Percentiles rank a stretch among this genome's conserved stretches.
These are phyloP conservation scores for Metallyticus violacea DNA, from an alignment of 2,888 invertebrate species.

Conservation along the genomic window DNA sequence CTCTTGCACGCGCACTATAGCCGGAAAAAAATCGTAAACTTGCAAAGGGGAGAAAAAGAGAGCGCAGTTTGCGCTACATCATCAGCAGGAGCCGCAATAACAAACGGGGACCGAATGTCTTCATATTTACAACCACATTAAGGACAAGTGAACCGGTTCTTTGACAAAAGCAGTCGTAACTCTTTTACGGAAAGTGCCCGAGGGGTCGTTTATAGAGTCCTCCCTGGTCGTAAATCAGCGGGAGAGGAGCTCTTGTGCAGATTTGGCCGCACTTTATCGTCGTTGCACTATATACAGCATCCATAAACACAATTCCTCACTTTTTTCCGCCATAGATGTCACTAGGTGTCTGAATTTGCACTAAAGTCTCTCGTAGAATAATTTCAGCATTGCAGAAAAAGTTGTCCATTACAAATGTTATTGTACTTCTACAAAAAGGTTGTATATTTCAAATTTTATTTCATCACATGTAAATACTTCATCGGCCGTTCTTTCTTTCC, in stretches of 20 bases:
- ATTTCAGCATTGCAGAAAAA: neutral
- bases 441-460: too few relatives aligned
- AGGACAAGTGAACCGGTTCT: neutral
- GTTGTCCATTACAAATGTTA: too few relatives aligned
- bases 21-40: neutral
- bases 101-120: neutral
- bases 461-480: too few relatives aligned
- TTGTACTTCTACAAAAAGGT: too few relatives aligned
- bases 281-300: neutral
- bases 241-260: neutral
- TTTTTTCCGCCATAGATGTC: neutral
- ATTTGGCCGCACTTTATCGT: neutral
- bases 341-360: neutral
- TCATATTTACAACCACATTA: neutral
- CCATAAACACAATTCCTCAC: neutral
- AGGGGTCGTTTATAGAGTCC: neutral
- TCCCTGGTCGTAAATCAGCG: neutral
- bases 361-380: neutral
- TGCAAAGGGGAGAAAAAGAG: neutral
- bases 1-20: neutral
- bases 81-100: neutral
- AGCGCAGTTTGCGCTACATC: neutral
- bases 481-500: too few relatives aligned
- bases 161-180: neutral
- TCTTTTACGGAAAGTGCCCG: neutral